Conservation (phyloP, 2,113 vertebrate genomes). For the Carettochelys insculpta region DNA sequence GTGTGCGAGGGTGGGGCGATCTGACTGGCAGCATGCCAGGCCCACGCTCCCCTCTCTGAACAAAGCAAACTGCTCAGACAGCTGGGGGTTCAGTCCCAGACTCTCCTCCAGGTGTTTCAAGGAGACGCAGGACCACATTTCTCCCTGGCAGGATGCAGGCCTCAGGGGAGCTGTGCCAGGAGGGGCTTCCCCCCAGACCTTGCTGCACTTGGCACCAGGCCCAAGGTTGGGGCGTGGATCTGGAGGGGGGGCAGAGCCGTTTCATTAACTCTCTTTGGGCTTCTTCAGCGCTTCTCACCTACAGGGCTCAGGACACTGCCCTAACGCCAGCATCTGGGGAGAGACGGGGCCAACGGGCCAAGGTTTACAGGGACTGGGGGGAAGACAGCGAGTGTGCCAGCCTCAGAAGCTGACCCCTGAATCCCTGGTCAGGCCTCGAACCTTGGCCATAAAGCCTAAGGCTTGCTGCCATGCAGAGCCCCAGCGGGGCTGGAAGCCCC, state of each 20-base stretch:
- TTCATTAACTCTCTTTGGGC: not conserved
- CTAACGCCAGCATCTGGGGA: not conserved
- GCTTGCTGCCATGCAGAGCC: no score
- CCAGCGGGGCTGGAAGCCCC: no score
- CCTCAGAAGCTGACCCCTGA: no score
- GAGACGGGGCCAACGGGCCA: not conserved
- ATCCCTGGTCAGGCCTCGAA: not conserved
- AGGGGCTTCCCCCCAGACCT: not conserved
- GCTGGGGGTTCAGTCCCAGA: not conserved
- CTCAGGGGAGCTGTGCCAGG: not conserved
- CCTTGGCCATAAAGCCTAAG: not conserved
- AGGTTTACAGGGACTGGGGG: not conserved
- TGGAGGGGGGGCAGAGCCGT: not conserved
- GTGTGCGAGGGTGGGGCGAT: no score
- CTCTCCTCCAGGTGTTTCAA: rapidly evolving
- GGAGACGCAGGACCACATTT: not conserved
- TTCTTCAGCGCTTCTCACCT: not conserved
- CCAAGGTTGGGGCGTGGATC: rapidly evolving
- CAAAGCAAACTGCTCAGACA: rapidly evolving
- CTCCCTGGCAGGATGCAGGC: not conserved
- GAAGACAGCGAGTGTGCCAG: no score
- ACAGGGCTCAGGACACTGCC: not conserved
- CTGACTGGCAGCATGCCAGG: not conserved
- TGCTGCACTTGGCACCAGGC: not conserved
- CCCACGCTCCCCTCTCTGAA: not conserved